These are phyloP conservation scores for Rhagonycha lutea DNA, from an alignment of 2,888 invertebrate genomes.

Conservation along the genomic window DNA sequence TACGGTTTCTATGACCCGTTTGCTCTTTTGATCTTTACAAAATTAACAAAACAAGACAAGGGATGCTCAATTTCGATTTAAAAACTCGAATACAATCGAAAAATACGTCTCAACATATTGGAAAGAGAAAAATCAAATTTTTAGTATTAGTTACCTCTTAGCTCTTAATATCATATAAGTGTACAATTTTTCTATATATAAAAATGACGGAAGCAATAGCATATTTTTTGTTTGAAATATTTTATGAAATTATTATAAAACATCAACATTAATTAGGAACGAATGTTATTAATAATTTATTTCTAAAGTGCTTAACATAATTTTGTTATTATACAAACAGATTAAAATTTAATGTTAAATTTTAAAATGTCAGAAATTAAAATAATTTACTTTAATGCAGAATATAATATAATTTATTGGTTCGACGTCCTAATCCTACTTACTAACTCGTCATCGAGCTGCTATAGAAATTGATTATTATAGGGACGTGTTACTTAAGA, in stretches of 20 bases:
- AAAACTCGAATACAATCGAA: neutral
- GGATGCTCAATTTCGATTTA: neutral
- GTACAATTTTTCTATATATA: neutral
- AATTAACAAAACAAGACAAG: slow-evolving; percentile 15
- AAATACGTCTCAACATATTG: neutral
- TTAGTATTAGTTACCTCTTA: neutral
- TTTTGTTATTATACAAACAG: neutral
- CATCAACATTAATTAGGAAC: neutral
- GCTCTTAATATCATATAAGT: too few species aligned
- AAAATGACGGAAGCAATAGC: neutral
- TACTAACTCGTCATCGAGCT: neutral
- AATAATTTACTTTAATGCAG: neutral
- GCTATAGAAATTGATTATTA: neutral
- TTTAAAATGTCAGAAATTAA: neutral
- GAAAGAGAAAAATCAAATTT: neutral
- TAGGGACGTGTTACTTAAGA: neutral
- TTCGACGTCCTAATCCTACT: neutral
- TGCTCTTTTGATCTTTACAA: slow-evolving; percentile 20
- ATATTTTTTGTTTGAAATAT: neutral
- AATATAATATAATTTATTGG: too few species aligned
- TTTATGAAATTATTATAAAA: neutral
- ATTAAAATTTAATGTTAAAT: too few species aligned
- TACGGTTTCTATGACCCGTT: slow-evolving; percentile 21
- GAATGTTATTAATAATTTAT: neutral
- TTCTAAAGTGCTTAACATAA: neutral